Base-by-base conservation (phyloP, 2,113 vertebrate genomes). In the Rhinoderma darwinii region DNA sequence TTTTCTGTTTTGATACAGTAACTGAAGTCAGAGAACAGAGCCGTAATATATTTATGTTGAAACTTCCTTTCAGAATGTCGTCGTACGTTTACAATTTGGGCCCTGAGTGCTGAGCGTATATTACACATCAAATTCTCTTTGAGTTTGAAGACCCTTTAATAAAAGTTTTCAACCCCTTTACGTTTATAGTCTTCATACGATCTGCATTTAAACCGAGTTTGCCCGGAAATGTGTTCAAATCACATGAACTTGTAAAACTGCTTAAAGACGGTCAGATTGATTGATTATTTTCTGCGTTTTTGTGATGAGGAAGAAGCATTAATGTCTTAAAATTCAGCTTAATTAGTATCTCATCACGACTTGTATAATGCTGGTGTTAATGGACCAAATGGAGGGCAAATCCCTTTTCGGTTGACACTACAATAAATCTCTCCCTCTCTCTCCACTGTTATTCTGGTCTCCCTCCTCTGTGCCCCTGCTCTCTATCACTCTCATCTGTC, bases 321-420 rank as follows among this genome's bases (percentile, higher is more conserved):
- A 75, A 75, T 47, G 51, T 39, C 35, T 80, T 80, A 80, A 78
- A 80, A 56, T 54, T 70, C 51, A 20, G 77, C 37, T 63, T 87
- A 82, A 74, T 82, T 82, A 82, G 61, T 54, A 81, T 68, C 84
- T 56, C 84, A 86, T 56, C 44, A 50, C 37, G 63, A 72, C 47
- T 82, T 73, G 77, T 63, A 82, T 81, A 87, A 82, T 73, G 76
- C 22, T 51, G 51, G 22, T 79, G 78, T 75, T 82, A 87, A 87
- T 82, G 78, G 68, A 47, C 66, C 85, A 68, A 72, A 82, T 74
- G 44, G 76, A 82, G 72, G 72, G 59, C 66, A 61, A 63, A 82
- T 87, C 50, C 32, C 73, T 32, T 61, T 56, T 35, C 47, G 7
- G 35, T 30, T 75, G 86, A 87, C 86, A 87, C 59, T 73, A 63